Evolutionary conservation across 2,888 invertebrate genomes (phyloP).

Genomic region (Odontomyia ornata): DNA sequence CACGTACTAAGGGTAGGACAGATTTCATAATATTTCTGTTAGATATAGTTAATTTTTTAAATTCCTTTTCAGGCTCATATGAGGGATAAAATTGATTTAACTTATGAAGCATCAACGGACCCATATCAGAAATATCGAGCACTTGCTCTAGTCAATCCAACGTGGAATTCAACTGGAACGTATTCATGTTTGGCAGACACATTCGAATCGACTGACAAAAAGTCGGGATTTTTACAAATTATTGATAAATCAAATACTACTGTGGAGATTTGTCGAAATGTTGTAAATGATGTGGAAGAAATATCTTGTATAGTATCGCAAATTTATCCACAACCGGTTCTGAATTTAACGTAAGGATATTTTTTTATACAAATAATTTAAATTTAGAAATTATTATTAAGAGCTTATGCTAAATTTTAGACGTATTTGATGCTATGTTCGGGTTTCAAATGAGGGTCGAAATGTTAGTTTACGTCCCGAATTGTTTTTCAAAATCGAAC

Average conservation of each 20-base stretch:
- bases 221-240: conserved; percentile 51
- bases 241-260: conserved; percentile 52
- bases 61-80: conserved; percentile 55
- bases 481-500: too few species aligned
- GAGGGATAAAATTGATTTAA: conserved; percentile 70
- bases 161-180: conserved; percentile 75
- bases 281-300: conserved; percentile 52
- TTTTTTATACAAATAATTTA: conserved; percentile 6
- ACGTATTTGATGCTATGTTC: too few species aligned
- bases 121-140: conserved; percentile 76
- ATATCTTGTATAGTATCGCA: conserved; percentile 51
- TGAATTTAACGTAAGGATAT: conserved; percentile 51
- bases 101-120: conserved; percentile 72
- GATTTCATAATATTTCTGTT: neutral
- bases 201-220: conserved; percentile 65
- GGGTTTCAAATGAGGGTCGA: too few species aligned
- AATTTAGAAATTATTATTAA: too few species aligned
- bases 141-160: conserved; percentile 73
- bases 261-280: conserved; percentile 49
- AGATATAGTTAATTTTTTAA: conserved; percentile 52
- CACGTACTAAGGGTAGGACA: conserved; percentile 68
- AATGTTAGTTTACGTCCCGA: too few species aligned
- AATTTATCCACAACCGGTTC: conserved; percentile 52
- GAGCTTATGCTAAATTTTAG: too few species aligned
- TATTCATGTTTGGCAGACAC: conserved; percentile 73